Evolutionary conservation across 2,113 vertebrate species (phyloP).

Genomic region (Carettochelys insculpta): DNA sequence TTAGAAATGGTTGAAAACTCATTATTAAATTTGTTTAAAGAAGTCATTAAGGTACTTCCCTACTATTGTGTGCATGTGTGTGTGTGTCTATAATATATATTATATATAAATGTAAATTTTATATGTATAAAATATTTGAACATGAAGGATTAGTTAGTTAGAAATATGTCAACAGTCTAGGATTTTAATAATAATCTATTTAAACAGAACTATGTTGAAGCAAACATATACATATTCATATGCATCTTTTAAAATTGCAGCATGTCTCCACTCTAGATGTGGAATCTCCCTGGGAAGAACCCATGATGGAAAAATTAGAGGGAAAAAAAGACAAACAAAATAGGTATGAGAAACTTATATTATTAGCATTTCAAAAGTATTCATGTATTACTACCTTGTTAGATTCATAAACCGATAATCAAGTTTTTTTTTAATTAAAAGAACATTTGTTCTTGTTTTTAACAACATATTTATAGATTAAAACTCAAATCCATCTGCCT

Average conservation of each 20-base stretch:
- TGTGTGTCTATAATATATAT: too few relatives aligned
- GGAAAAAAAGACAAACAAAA: slow-evolving; percentile 17
- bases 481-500: background rate
- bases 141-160: background rate
- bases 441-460: background rate
- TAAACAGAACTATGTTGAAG: background rate
- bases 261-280: slow-evolving; percentile 5
- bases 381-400: background rate
- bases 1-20: background rate
- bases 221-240: background rate
- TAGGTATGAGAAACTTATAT: slow-evolving; percentile 49
- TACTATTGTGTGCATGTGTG: too few relatives aligned
- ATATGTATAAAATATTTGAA: too few relatives aligned
- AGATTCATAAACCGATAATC: background rate
- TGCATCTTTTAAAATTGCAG: slow-evolving; percentile 34
- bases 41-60: background rate
- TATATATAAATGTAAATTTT: too few relatives aligned
- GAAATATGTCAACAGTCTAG: background rate
- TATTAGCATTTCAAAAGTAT: background rate
- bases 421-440: background rate
- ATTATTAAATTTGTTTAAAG: background rate
- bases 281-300: background rate
- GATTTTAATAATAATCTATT: background rate
- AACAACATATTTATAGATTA: background rate
- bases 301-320: background rate